These are phyloP conservation scores for Gymnoscelis rufifasciata DNA, from an alignment of 2,888 invertebrate species.

Conservation along the genomic window DNA sequence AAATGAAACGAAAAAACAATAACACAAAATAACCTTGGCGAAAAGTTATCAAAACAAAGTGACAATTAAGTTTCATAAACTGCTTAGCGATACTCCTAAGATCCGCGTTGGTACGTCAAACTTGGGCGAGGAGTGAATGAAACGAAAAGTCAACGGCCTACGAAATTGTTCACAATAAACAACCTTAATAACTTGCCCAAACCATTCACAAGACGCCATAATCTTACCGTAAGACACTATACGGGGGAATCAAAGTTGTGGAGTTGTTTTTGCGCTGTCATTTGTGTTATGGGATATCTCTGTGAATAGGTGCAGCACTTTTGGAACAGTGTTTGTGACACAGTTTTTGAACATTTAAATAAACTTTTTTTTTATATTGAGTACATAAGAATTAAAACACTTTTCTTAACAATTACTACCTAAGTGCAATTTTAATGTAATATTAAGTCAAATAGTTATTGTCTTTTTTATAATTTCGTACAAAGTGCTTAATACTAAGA, in stretches of 20 bases:
- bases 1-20: not conserved
- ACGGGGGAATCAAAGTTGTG: constrained; percentile 14
- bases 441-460: no score
- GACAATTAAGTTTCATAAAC: constrained; percentile 21
- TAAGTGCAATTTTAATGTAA: no score
- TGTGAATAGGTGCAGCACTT: no score
- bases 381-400: no score
- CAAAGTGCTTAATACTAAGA: no score
- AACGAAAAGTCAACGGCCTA: constrained; percentile 63
- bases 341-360: no score
- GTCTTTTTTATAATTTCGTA: no score
- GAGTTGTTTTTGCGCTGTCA: constrained; percentile 18
- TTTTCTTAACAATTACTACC: no score
- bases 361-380: no score
- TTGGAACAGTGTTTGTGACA: no score
- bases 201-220: constrained; percentile 52
- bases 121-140: constrained; percentile 50
- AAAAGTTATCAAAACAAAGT: constrained; percentile 13
- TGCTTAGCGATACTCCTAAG: constrained; percentile 16
- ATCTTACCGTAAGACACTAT: constrained; percentile 35
- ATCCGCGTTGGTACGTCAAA: constrained; percentile 40
- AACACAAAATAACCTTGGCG: not conserved
- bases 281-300: no score
- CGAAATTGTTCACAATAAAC: constrained; percentile 56
- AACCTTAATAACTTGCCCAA: constrained; percentile 55